Percentiles rank a stretch among this genome's conserved stretches.
Evolutionary conservation across 1,140 invertebrate species (phyloP).

Genomic region (Ditylenchus dipsaci): DNA sequence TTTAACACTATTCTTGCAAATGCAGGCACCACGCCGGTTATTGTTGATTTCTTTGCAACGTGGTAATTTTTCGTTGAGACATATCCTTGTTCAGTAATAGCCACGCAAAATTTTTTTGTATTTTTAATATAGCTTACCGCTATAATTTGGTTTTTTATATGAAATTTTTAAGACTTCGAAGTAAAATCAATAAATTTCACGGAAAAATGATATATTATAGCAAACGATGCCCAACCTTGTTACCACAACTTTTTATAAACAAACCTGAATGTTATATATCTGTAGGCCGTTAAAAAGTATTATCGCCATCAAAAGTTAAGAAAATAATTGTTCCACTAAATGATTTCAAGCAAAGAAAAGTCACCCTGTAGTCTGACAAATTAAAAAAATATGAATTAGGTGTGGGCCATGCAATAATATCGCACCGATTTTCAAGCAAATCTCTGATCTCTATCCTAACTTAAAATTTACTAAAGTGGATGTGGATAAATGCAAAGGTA

Average conservation of each 20-base stretch:
- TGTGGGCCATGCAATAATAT: constrained; percentile 90
- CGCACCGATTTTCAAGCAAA: constrained; percentile 76
- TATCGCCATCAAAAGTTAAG: too few relatives aligned
- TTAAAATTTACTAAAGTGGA: constrained; percentile 80
- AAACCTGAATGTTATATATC: too few relatives aligned
- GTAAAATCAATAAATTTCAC: too few relatives aligned
- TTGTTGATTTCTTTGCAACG: constrained; percentile 59
- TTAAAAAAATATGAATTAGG: constrained; percentile 62
- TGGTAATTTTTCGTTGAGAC: constrained; percentile 58
- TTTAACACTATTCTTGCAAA: constrained; percentile 30
- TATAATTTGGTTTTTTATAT: not conserved
- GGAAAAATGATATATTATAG: too few relatives aligned
- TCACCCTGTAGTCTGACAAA: too few relatives aligned
- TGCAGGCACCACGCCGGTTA: constrained; percentile 26
- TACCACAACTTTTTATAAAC: too few relatives aligned
- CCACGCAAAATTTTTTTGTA: not conserved
- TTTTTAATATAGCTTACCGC: too few relatives aligned
- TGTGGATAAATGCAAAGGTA: constrained; percentile 54
- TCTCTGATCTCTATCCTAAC: constrained; percentile 77
- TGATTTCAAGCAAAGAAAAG: too few relatives aligned
- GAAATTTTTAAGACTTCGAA: constrained; percentile 2
- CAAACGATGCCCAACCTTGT: too few relatives aligned
- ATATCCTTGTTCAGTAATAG: not conserved
- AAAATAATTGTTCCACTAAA: too few relatives aligned
- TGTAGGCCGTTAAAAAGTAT: too few relatives aligned